phyloP scores from a whole-genome alignment of 2,888 invertebrate species.

The Agonopterix alstromeriana region DNA sequence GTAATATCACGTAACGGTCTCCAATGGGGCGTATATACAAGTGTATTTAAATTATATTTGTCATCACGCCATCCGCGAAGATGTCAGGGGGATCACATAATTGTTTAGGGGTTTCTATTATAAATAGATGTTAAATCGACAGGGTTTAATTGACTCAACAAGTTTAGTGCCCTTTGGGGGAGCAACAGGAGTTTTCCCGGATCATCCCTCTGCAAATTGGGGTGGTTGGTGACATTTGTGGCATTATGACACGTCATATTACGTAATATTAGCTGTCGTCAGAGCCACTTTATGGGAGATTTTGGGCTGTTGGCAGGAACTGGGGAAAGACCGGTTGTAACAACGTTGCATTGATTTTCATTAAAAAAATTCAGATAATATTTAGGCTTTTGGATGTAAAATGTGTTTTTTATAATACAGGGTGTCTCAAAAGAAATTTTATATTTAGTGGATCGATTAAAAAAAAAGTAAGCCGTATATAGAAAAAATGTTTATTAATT shows the following conservation, averaged over 20 bases:
- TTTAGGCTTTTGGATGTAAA: too few species aligned
- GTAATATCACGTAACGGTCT: conserved; percentile 23
- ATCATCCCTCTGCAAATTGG: conserved; percentile 12
- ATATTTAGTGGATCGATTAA: too few species aligned
- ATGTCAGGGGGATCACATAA: conserved; percentile 54
- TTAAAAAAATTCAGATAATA: neutral
- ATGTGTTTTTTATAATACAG: too few species aligned
- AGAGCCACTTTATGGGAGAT: neutral
- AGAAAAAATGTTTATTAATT: too few species aligned
- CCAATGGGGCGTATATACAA: conserved; percentile 23
- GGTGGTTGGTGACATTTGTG: neutral
- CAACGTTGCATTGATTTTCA: neutral
- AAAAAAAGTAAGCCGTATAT: too few species aligned
- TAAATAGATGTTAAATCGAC: conserved; percentile 33
- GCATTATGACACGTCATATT: neutral
- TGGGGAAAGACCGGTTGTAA: too few species aligned
- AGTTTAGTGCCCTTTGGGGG: conserved; percentile 49
- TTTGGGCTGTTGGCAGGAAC: too few species aligned
- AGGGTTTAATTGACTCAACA: conserved; percentile 59
- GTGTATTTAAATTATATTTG: conserved; percentile 27
- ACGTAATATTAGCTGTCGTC: conserved; percentile 1
- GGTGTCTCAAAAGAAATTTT: too few species aligned
- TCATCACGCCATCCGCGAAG: conserved; percentile 49
- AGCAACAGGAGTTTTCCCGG: conserved; percentile 30
- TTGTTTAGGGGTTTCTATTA: conserved; percentile 65